A percentile compares a stretch with the other conserved stretches of the same genome.
Evolutionary conservation across 2,113 vertebrate species (phyloP).

Genomic region (Eurypyga helias): DNA sequence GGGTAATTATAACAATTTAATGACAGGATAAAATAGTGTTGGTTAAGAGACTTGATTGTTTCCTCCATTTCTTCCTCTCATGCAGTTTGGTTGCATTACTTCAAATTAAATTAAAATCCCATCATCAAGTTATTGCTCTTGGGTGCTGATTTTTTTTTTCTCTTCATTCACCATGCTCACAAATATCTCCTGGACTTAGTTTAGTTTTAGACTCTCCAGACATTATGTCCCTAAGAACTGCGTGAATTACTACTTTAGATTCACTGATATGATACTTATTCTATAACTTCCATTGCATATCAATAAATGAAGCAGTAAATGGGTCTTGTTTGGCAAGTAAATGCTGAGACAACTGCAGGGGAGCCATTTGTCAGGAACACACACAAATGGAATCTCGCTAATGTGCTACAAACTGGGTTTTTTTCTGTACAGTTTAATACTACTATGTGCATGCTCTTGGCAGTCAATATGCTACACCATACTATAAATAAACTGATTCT

Average conservation of each 20-base stretch:
- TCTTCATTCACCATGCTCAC: conserved; percentile 17
- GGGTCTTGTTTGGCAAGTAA: conserved; percentile 34
- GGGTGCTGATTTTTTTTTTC: neutral
- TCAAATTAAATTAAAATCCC: conserved; percentile 69
- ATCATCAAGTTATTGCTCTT: conserved; percentile 23
- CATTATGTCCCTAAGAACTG: neutral
- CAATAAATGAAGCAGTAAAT: conserved; percentile 53
- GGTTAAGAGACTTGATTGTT: conserved; percentile 60
- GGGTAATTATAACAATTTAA: conserved; percentile 77
- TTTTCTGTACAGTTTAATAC: neutral
- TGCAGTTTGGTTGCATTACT: conserved; percentile 48
- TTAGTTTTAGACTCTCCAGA: conserved; percentile 16
- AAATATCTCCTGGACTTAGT: neutral
- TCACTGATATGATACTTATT: conserved; percentile 8
- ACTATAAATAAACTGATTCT: conserved; percentile 31
- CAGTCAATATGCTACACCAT: neutral
- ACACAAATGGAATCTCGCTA: conserved; percentile 24
- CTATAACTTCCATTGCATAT: conserved; percentile 21
- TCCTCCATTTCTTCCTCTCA: conserved; percentile 21
- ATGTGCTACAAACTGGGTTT: neutral
- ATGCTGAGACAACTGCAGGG: neutral
- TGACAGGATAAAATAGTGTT: conserved; percentile 64
- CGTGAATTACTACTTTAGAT: neutral
- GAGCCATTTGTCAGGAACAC: conserved; percentile 23
- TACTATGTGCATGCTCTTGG: neutral